Evolutionary conservation across 2,113 vertebrate species (phyloP), one percentile per base, ranked within the genome.

Genomic region (Colius striatus): DNA sequence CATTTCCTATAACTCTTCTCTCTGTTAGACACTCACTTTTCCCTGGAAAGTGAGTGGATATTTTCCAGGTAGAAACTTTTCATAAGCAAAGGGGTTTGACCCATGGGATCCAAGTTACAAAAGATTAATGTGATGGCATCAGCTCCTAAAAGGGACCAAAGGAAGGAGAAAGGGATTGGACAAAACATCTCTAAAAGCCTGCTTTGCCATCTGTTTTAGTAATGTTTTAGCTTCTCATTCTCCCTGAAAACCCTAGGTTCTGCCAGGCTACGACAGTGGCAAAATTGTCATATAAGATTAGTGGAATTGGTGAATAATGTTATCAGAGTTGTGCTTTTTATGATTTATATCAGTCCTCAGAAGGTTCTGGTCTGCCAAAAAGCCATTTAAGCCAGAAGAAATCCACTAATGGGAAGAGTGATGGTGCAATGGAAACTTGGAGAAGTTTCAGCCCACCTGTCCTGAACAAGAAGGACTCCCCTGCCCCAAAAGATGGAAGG

Each of bases 391-490:
- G 16, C 9, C 45, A 25, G 30, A 45, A 74, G 30, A 36, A 72
- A 62, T 30, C 45, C 48, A 5, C n/a, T 29, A 1, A 9, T 16
- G 67, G 50, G 58, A 27, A n/a, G 25, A 23, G 3, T 41, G 12
- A 30, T 21, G 2, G 32, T 14, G 73, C 36, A 16, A 4, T 1
- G 9, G 54, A 11, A 76, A 5, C n/a, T 38, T 0, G 0, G 53
- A 25, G 38, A 6, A 38, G 18, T 50, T 76, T 26, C 51, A 16
- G 8, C 45, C 22, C 50, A 16, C 1, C 25, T 43, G 45, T 47
- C 51, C 25, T 47, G 71, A 67, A 23, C 26, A 25, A 34, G 27
- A 65, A 17, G 25, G 61, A 30, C 26, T 6, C 1, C 32, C 50
- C 66, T 71, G 26, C 30, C 61, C 27, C 50, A 7, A 0, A 0